Percentiles rank a stretch among this genome's conserved stretches.
phyloP scores from a whole-genome alignment of 92 coral and sea anemone species.

The Desmophyllum pertusum region DNA sequence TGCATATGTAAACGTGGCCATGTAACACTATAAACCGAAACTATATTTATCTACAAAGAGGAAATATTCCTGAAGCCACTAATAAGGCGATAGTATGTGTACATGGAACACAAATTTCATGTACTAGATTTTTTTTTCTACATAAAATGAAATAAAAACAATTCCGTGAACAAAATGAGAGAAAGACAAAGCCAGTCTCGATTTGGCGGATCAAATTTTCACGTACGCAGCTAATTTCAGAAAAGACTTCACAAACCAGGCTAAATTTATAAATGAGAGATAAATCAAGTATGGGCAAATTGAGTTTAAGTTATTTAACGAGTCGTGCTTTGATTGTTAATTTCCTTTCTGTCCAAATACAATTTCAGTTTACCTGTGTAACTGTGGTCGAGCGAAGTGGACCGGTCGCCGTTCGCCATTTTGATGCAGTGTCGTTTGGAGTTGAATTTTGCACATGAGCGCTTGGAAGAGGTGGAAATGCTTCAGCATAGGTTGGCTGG shows the following conservation, averaged over 20 bases:
- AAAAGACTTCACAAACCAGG: conserved; percentile 5
- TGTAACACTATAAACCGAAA: conserved; percentile 1
- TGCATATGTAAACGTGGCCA: conserved; percentile 46
- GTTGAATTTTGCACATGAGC: conserved; percentile 78
- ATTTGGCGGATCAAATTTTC: conserved; percentile 22
- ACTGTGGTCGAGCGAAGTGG: conserved; percentile 84
- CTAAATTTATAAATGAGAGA: neutral
- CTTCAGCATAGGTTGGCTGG: conserved; percentile 98
- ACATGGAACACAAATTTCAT: neutral
- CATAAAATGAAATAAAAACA: neutral
- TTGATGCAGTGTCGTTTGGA: conserved; percentile 60
- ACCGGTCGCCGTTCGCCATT: conserved; percentile 83
- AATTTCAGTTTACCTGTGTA: conserved; percentile 77
- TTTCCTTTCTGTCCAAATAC: neutral
- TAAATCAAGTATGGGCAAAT: neutral
- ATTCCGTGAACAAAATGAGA: neutral
- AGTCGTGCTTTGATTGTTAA: neutral
- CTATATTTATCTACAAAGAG: conserved; percentile 6
- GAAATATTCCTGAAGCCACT: neutral
- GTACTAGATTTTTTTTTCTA: neutral
- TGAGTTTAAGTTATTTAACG: neutral
- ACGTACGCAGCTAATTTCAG: conserved; percentile 2
- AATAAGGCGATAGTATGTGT: neutral
- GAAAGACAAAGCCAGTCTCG: neutral
- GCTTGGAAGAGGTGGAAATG: conserved; percentile 95